phyloP scores from a whole-genome alignment of 2,797 vertebrate genomes.

The Phoebastria nigripes region DNA sequence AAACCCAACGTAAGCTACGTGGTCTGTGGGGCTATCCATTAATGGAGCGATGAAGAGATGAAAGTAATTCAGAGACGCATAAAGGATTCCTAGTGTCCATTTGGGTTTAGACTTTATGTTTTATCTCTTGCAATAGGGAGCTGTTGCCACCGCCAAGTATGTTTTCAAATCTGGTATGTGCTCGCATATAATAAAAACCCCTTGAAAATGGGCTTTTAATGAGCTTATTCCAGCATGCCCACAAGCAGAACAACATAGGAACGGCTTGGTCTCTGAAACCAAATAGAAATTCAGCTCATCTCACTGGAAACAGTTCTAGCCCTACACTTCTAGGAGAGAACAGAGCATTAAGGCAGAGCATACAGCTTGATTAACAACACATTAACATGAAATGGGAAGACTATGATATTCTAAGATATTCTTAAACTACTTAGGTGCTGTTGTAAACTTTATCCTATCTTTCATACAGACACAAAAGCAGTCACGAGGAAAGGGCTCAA shows the following conservation, averaged over 20 bases:
- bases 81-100: not conserved
- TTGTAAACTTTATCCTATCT: not conserved
- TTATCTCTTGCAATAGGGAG: not conserved
- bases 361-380: not conserved
- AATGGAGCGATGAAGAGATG: not conserved
- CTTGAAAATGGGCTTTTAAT: not conserved
- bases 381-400: not conserved
- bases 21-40: not conserved
- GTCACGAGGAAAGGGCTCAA: not conserved
- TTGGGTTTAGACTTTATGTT: not conserved
- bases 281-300: not conserved
- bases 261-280: rapidly evolving
- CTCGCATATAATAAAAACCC: rapidly evolving
- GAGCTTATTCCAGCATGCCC: not conserved
- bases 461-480: not conserved
- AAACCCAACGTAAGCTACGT: not conserved
- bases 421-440: too few species aligned
- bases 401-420: not conserved
- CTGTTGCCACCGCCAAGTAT: not conserved
- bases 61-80: constrained; percentile 10
- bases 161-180: not conserved
- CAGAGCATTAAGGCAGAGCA: not conserved
- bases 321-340: not conserved
- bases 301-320: not conserved
- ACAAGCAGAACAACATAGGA: not conserved